These are phyloP conservation scores for Boleophthalmus pectinirostris DNA, from an alignment of 2,113 vertebrate genomes.

Conservation along the genomic window DNA sequence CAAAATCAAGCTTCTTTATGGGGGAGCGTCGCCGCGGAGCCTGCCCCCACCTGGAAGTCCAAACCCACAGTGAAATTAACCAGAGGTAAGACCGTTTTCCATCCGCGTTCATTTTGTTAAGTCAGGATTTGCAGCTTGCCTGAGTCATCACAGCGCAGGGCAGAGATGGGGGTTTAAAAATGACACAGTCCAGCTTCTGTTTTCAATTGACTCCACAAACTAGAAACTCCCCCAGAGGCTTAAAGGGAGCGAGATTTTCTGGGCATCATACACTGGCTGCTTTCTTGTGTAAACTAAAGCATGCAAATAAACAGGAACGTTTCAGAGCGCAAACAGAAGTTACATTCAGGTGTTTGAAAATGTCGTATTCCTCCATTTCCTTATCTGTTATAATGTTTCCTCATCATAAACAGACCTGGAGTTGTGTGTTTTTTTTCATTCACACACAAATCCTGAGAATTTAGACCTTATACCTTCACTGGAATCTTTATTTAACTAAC, in stretches of 20 bases:
- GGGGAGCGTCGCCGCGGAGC: constrained; percentile 8
- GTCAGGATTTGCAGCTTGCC: not conserved
- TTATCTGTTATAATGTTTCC: too few relatives aligned
- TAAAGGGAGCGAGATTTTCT: not conserved
- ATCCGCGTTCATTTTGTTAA: not conserved
- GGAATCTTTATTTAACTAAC: too few relatives aligned
- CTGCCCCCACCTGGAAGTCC: constrained; percentile 10
- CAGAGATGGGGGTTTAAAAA: constrained; percentile 6
- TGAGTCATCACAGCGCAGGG: constrained; percentile 14
- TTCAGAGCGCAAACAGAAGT: not conserved
- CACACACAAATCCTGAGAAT: too few relatives aligned
- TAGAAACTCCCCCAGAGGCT: not conserved
- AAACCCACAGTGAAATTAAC: not conserved
- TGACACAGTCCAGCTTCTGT: constrained; percentile 46
- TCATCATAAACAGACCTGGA: too few relatives aligned
- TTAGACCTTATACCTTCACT: too few relatives aligned
- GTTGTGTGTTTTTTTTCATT: too few relatives aligned
- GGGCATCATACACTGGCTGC: not conserved
- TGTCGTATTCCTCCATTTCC: too few relatives aligned
- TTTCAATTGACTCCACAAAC: constrained; percentile 43
- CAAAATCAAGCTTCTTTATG: not conserved
- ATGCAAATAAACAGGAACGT: not conserved
- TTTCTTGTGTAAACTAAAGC: not conserved
- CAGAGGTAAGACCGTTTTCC: constrained; percentile 53
- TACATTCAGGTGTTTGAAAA: not conserved